phyloP scores from a whole-genome alignment of 1,140 invertebrate species.

The Achroia grisella region DNA sequence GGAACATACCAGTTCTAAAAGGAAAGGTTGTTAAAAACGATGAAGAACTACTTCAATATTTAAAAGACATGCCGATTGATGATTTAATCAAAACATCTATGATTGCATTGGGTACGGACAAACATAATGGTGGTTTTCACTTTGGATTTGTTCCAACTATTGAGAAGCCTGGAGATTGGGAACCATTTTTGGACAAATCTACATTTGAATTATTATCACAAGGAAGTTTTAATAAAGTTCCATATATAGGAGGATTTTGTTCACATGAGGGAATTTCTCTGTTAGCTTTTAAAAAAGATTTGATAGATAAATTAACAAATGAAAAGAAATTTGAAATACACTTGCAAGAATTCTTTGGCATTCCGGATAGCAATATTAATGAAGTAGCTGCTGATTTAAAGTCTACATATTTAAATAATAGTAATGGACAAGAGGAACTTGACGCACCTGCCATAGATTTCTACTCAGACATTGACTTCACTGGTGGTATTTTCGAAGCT shows the following conservation, averaged over 20 bases:
- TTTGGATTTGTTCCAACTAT: slow-evolving; percentile 64
- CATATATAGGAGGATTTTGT: slow-evolving; percentile 56
- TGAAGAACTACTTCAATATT: slow-evolving; percentile 33
- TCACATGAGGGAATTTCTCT: slow-evolving; percentile 54
- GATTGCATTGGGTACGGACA: slow-evolving; percentile 20
- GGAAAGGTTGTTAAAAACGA: slow-evolving; percentile 27
- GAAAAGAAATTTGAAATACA: slow-evolving; percentile 42
- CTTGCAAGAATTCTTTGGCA: slow-evolving; percentile 32
- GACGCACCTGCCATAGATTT: slow-evolving; percentile 55
- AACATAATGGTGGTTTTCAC: slow-evolving; percentile 35
- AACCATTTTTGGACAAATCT: slow-evolving; percentile 50
- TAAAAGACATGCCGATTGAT: slow-evolving; percentile 38
- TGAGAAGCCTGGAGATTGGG: slow-evolving; percentile 51
- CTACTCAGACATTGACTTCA: slow-evolving; percentile 58
- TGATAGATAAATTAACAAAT: slow-evolving; percentile 33
- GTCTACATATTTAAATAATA: slow-evolving; percentile 41
- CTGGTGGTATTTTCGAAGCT: slow-evolving; percentile 49
- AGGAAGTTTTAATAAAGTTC: slow-evolving; percentile 57
- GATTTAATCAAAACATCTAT: slow-evolving; percentile 41
- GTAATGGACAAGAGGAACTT: slow-evolving; percentile 23
- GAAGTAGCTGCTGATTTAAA: slow-evolving; percentile 43
- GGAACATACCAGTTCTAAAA: slow-evolving; percentile 30
- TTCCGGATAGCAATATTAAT: slow-evolving; percentile 29
- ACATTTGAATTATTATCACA: slow-evolving; percentile 40
- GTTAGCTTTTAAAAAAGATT: slow-evolving; percentile 10